phyloP scores from a whole-genome alignment of 2,113 vertebrate species.

The Nyctereutes procyonoides region DNA sequence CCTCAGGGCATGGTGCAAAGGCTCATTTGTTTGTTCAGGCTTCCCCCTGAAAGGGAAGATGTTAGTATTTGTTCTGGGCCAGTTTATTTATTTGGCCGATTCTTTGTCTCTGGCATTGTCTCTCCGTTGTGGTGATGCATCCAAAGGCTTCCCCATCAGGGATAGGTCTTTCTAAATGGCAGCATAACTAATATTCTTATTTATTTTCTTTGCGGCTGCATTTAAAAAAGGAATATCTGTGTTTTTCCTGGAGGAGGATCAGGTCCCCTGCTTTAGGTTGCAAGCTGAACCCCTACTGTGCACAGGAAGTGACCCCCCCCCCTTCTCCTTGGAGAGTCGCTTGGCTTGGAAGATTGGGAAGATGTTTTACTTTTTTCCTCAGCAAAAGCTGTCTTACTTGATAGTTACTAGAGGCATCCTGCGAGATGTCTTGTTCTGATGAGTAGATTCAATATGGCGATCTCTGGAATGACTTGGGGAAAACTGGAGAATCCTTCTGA shows the following conservation, averaged over 20 bases:
- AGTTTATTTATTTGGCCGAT: slow-evolving; percentile 60
- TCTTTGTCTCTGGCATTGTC: slow-evolving; percentile 58
- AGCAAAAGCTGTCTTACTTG: slow-evolving; percentile 48
- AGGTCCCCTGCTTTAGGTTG: neutral
- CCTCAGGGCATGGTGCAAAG: slow-evolving; percentile 50
- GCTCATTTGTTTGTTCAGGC: slow-evolving; percentile 75
- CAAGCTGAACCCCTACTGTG: slow-evolving; percentile 62
- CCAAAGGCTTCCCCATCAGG: neutral
- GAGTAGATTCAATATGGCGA: neutral
- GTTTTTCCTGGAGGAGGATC: neutral
- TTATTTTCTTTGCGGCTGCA: slow-evolving; percentile 57
- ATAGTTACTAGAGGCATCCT: neutral
- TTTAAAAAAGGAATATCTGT: slow-evolving; percentile 45
- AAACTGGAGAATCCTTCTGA: neutral
- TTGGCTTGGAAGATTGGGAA: neutral
- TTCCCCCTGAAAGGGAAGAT: slow-evolving; percentile 66
- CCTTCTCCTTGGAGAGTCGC: neutral
- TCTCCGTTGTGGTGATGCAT: slow-evolving; percentile 25
- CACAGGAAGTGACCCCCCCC: slow-evolving; percentile 50
- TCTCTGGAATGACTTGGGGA: neutral
- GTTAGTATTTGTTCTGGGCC: slow-evolving; percentile 67
- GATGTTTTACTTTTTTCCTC: slow-evolving; percentile 4
- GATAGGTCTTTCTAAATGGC: slow-evolving; percentile 26
- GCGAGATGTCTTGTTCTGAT: neutral
- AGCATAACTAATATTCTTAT: neutral